Percentiles rank a stretch among this genome's conserved stretches.
These are phyloP conservation scores for Tholera decimalis DNA, from an alignment of 2,888 invertebrate species.

Conservation along the genomic window DNA sequence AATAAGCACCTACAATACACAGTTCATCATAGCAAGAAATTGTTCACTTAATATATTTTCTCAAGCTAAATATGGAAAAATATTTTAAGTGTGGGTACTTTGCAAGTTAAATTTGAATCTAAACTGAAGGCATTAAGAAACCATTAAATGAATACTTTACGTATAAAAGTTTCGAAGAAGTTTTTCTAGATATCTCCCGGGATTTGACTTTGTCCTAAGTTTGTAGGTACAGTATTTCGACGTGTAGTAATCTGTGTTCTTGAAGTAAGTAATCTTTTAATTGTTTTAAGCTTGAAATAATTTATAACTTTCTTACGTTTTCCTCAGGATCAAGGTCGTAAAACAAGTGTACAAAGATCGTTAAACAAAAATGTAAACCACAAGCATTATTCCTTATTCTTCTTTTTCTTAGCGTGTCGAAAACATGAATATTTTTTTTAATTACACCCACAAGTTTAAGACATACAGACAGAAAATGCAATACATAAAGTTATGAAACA, in stretches of 20 bases:
- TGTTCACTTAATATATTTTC: too few species aligned
- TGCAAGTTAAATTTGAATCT: conserved; percentile 51
- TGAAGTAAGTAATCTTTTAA: neutral
- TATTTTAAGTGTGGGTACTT: conserved; percentile 24
- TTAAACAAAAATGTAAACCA: too few species aligned
- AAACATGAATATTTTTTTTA: too few species aligned
- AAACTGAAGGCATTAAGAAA: conserved; percentile 57
- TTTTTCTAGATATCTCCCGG: neutral
- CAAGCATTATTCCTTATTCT: too few species aligned
- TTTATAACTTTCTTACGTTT: neutral
- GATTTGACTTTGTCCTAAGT: neutral
- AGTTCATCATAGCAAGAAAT: too few species aligned
- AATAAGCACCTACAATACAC: too few species aligned
- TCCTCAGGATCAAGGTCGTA: neutral
- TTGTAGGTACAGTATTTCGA: neutral
- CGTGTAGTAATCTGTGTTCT: neutral
- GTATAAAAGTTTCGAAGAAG: conserved; percentile 21
- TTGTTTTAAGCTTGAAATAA: neutral
- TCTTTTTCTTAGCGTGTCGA: too few species aligned
- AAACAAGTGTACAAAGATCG: too few species aligned
- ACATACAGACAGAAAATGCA: too few species aligned
- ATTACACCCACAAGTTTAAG: too few species aligned
- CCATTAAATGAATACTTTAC: conserved; percentile 50
- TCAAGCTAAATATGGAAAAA: too few species aligned
- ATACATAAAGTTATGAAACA: too few species aligned